Base-by-base conservation (phyloP, 2,113 vertebrate species). In the Siniperca chuatsi region DNA sequence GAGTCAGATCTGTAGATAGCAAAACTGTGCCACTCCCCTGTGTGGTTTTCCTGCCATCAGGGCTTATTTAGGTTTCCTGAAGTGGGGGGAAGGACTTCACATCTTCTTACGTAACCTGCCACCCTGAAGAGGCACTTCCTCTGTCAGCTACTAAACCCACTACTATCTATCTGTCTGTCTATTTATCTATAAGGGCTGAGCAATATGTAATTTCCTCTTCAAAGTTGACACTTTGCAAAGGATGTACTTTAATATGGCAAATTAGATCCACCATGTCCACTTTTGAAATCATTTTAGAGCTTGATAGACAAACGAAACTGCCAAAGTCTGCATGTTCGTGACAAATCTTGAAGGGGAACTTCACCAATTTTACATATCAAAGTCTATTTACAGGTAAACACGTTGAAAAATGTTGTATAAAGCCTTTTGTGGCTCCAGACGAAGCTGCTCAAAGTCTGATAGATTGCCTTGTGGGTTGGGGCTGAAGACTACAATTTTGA, bases 11-110 rank as follows among this genome's bases (percentile, higher is more conserved):
- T 87, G 83, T 15, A 86, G 93, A 94, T 94, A 93, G 87, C 12
- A 8, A 87, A 90, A 82, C 90, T 37, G 42, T 74, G 90, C 92
- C 92, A 89, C 92, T 91, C 92, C 93, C 92, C 87, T 89, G 46
- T 88, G 87, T 85, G 92, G 90, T 87, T 88, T 95, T 95, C 93
- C 94, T 95, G 90, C 90, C 88, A 93, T 94, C 67, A 48, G 85
- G 88, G 92, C 90, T 82, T 89, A 90, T 93, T 87, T 92, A 84
- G 80, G 77, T 87, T 95, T 92, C 80, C 84, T 83, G 76, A 78
- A 72, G 58, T 20, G 67, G 42, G 75, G 52, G 73, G 82, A 4
- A 6, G 67, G 62, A 54, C 55, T 79, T 78, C 29, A 85, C 60
- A 33, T 89, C 68, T 76, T 82, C 84, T 89, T 92, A 90, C 70